These are phyloP conservation scores for Stegastes partitus DNA, from an alignment of 2,113 vertebrate genomes.

Conservation along the genomic window DNA sequence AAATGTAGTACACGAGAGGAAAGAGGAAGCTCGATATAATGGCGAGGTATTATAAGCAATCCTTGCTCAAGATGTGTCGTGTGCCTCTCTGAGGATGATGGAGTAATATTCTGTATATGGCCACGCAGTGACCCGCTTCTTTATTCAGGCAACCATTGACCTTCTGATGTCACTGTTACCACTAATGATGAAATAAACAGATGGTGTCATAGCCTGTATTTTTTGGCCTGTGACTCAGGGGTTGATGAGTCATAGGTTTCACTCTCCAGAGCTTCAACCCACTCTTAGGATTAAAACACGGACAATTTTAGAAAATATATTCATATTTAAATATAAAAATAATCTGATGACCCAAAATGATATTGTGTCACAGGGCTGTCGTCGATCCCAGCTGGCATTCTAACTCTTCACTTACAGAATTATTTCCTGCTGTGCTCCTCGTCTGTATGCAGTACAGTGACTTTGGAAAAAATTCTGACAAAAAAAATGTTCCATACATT, in stretches of 20 bases:
- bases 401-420: background rate
- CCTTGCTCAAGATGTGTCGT: conserved; percentile 32
- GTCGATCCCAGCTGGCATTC: background rate
- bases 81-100: background rate
- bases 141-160: conserved; percentile 31
- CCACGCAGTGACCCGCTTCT: background rate
- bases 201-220: conserved; percentile 53
- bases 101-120: conserved; percentile 9
- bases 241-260: conserved; percentile 46
- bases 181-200: conserved; percentile 70
- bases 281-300: background rate
- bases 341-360: conserved; percentile 8
- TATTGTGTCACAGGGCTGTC: background rate
- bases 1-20: conserved; percentile 17
- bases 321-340: conserved; percentile 10
- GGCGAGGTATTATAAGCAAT: conserved; percentile 29
- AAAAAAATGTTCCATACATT: too few relatives aligned
- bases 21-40: conserved; percentile 9
- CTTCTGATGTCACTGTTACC: conserved; percentile 33
- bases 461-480: background rate
- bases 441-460: background rate
- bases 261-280: conserved; percentile 19
- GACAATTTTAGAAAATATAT: conserved; percentile 27
- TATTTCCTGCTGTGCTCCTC: background rate
- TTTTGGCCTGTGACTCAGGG: conserved; percentile 33